Conservation (phyloP, 1,140 invertebrate genomes). For the Radopholus similis region DNA sequence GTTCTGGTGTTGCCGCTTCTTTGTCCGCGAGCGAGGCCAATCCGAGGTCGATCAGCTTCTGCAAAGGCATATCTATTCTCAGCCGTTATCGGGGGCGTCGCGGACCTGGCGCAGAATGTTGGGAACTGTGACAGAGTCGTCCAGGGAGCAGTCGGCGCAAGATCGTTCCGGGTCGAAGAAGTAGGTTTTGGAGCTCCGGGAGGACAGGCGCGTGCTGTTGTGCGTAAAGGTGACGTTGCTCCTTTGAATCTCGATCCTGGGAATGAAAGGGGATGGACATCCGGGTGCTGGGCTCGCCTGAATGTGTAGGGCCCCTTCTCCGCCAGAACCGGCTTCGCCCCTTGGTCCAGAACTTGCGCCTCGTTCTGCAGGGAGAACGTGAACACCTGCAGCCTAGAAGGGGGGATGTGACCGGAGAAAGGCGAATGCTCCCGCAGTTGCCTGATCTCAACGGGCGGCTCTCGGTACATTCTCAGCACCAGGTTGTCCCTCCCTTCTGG, state of each 20-base stretch:
- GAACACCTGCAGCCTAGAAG: constrained; percentile 22
- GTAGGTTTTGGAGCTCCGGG: constrained; percentile 44
- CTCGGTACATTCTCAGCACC: constrained; percentile 6
- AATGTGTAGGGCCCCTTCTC: constrained; percentile 54
- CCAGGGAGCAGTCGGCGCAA: constrained; percentile 41
- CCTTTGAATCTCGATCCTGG: background rate
- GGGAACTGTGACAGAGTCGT: constrained; percentile 44
- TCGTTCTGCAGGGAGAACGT: constrained; percentile 44
- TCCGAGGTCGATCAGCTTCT: no score
- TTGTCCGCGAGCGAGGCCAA: no score
- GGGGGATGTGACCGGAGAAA: no score
- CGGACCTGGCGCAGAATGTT: constrained; percentile 51
- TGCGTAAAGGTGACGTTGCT: background rate
- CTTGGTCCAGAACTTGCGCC: constrained; percentile 31
- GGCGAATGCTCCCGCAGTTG: no score
- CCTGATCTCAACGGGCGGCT: constrained; percentile 30
- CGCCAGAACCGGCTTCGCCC: constrained; percentile 39
- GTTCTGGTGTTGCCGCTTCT: no score
- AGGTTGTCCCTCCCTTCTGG: constrained; percentile 30
- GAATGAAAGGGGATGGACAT: background rate
- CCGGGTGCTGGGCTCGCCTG: background rate
- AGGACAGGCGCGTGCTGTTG: constrained; percentile 46
- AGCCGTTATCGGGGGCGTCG: no score
- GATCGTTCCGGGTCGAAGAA: constrained; percentile 40
- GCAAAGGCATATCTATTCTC: no score